phyloP scores from a whole-genome alignment of 2,113 vertebrate genomes.

The Anthoscopus minutus region DNA sequence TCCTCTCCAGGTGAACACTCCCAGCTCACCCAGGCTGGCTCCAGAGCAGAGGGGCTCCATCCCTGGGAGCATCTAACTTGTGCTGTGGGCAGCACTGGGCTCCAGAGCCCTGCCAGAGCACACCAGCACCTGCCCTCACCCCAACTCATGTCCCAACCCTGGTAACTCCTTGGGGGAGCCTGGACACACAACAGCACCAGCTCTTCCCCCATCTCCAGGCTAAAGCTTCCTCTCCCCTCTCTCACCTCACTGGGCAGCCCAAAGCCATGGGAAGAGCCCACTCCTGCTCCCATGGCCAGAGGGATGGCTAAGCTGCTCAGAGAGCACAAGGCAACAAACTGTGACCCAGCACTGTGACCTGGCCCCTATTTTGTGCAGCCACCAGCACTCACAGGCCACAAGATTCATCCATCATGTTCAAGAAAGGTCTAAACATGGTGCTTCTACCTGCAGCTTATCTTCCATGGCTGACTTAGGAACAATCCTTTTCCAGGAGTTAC shows the following conservation, averaged over 20 bases:
- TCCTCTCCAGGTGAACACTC: accelerated
- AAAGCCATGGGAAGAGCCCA: background rate
- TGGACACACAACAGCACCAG: background rate
- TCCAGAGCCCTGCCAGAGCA: background rate
- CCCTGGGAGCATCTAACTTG: background rate
- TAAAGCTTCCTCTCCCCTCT: background rate
- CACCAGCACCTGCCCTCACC: accelerated
- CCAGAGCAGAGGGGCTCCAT: background rate
- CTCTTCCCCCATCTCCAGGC: background rate
- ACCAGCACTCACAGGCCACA: background rate
- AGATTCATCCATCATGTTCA: accelerated
- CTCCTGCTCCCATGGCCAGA: background rate
- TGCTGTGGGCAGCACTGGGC: background rate
- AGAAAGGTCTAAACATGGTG: accelerated
- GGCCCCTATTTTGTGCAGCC: accelerated
- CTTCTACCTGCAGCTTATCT: background rate
- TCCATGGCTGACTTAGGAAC: background rate
- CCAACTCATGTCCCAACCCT: background rate
- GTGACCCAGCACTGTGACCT: accelerated
- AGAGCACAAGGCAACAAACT: accelerated
- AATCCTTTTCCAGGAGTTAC: background rate
- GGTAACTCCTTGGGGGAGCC: accelerated
- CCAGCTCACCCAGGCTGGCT: background rate
- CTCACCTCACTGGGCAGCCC: background rate
- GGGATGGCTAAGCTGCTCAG: background rate